Base-by-base conservation (phyloP, 2,888 invertebrate genomes). In the Platycheirus albimanus region DNA sequence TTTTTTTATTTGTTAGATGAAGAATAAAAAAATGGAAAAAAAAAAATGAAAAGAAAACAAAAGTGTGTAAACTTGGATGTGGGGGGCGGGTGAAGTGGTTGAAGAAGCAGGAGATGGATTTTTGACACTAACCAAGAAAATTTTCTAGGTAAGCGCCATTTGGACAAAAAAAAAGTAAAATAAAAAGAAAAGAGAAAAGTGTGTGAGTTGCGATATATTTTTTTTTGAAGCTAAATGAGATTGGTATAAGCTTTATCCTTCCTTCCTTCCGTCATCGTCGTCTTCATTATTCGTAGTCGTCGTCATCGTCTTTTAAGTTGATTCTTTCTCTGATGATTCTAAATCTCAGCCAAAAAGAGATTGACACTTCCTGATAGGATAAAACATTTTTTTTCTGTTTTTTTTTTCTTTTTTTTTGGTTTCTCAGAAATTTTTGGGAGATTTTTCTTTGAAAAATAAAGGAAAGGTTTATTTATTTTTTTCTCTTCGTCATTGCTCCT, bases 201-300 rank as follows among this genome's bases (percentile, higher is more conserved):
- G 13, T 43, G 38, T 28, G 63, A 45, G 36, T 63, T 47, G 28
- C n/a, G 20, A 8, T 47, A 10, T 0, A 2, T 54, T 15, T 30
- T 43, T 56, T 30, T 38, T 17, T 7, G 36, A 77, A 72, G 67
- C 71, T 67, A 81, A 81, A 81, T 77, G 81, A 61, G 81, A 81
- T 81, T 81, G 81, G 77, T 63, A 67, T 81, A 72, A 79, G 81
- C 71, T 56, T 52, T 67, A 79, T 79, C 66, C 78, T 66, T 79
- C 67, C 77, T 61, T 52, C 70, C 63, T 43, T 67, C 78, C 72
- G 63, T 54, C 15, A 38, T 51, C 20, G 49, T 33, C 20, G 13
- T 36, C 20, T 36, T 54, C 45, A 7, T 49, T 33, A 11, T 71
- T 49, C 56, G 19, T 47, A 43, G 51, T 56, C 63, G 19, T 67